Evolutionary conservation across 2,113 vertebrate genomes (phyloP), one percentile per base, ranked within the genome.

Genomic region (Microcebus ravelobensis): DNA sequence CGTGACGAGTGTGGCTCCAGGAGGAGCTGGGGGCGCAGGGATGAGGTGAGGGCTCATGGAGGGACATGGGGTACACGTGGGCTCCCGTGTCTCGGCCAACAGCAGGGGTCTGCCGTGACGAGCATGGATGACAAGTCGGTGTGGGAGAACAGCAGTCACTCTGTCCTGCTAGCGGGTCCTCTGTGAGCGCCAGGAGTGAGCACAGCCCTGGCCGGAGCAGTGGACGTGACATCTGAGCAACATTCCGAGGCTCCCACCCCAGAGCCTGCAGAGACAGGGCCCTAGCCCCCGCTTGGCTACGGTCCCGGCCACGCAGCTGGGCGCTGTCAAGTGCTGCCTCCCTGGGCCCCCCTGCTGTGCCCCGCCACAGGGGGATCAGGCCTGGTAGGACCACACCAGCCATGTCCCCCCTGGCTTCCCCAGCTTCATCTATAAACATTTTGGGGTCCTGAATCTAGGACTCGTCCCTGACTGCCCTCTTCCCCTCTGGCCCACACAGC

Each of bases 21-120:
- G 12, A 67, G 63, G 12, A n/a, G 59, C 15, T 15, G 2, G 63
- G 13, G 11, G 31, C 31, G 15, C 63, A 6, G 29, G 59, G 59
- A 63, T 5, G 61, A 12, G 61, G 61, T 27, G 13, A 23, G 34
- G 80, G 68, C 18, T 67, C 59, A 3, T 15, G 20, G 20, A 0
- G 1, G 11, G 11, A 2, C 3, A 6, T 3, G 36, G 65, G 81
- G 14, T 6, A 34, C 18, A 2, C 5, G 18, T 36, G 1, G 23
- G 71, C 67, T 29, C 71, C 10, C 34, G 29, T 8, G 34, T 14
- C 76, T 29, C 0, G 3, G 71, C 6, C 8, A 14, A 31, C 8
- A 0, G 34, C 25, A 4, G 23, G 45, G 12, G 27, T 36, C 8
- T 36, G n/a, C 13, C 20, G 86, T 29, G 77, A 42, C 1, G 39